These are phyloP conservation scores for Trachythela sp. DNA, from an alignment of 64 coral and sea anemone genomes.

Conservation along the genomic window DNA sequence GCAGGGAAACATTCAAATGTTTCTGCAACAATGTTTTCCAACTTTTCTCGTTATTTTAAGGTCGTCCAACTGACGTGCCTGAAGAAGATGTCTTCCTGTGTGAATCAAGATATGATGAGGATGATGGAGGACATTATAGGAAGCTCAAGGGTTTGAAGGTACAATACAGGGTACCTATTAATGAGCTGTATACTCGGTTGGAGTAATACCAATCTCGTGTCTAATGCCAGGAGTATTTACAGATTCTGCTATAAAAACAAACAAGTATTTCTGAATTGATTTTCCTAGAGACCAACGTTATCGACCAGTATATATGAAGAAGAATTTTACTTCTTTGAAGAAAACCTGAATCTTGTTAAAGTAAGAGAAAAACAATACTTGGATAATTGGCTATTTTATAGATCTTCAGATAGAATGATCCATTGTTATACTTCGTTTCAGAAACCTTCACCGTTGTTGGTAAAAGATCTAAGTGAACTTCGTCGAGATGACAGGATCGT, in stretches of 20 bases:
- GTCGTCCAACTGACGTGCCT: constrained; percentile 88
- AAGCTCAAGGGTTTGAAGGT: constrained; percentile 98
- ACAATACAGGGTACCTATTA: not conserved
- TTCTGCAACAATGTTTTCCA: not conserved
- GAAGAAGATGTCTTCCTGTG: constrained; percentile 91
- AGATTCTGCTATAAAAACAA: not conserved
- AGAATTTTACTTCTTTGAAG: constrained; percentile 95
- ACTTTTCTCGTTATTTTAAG: constrained; percentile 1
- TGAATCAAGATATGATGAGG: constrained; percentile 93
- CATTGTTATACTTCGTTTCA: not conserved
- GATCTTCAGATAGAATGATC: not conserved
- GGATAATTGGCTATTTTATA: not conserved
- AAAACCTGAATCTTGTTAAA: constrained; percentile 68
- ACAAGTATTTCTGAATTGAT: not conserved
- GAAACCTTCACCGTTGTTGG: constrained; percentile 77
- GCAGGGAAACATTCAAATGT: no score
- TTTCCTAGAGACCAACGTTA: constrained; percentile 70
- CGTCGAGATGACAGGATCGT: constrained; percentile 65
- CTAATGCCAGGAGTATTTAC: not conserved
- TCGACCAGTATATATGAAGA: constrained; percentile 78
- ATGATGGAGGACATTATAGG: constrained; percentile 86
- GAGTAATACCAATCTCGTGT: not conserved
- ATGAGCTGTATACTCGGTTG: no score
- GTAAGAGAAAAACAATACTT: constrained; percentile 15
- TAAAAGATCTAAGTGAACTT: constrained; percentile 68